Evolutionary conservation across 2,113 vertebrate genomes (phyloP), one percentile per base, ranked within the genome.

Genomic region (Agelaius phoeniceus): DNA sequence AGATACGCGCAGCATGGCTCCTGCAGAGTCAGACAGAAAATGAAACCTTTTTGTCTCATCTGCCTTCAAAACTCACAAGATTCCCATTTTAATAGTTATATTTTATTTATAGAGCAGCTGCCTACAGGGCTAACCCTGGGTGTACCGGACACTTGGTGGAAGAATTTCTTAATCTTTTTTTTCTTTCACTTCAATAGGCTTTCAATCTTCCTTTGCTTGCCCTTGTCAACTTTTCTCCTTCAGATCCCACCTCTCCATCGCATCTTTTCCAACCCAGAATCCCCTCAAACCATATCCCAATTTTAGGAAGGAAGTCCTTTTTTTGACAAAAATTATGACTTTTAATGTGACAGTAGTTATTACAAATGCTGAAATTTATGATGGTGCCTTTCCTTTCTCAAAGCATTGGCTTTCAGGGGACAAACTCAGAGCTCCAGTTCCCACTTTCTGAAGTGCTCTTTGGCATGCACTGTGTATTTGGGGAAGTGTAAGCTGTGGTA

Each of bases 61-160:
- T 84, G n/a, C 59, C 75, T 91, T 84, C 28, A 73, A 82, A 93
- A 90, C 4, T 33, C 9, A 10, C 48, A 88, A 82, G 51, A 71
- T 95, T 82, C 52, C 15, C 18, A 71, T 92, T 83, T 91, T 77
- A 93, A 58, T 68, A 81, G 39, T 65, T 68, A 63, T 71, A 58
- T 75, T 90, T 90, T 86, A 89, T 76, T 95, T 81, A 80, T 69
- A 82, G 46, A 93, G 27, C 48, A 44, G n/a, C 22, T 84, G 33
- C 23, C 65, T 81, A 61, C 27, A 78, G 30, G 37, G 23, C 14
- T 76, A 65, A n/a, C 18, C 8, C n/a, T 62, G 23, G 8, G 8
- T 54, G 4, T 58, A 30, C 19, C 2, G 9, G 63, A 54, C 31
- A 35, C 5, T 68, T 43, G 10, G 9, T 49, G 8, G 33, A 87